Evolutionary conservation across 35 echinoderm and acorn worm species (phyloP).

Genomic region (Stichopus chloronotus): DNA sequence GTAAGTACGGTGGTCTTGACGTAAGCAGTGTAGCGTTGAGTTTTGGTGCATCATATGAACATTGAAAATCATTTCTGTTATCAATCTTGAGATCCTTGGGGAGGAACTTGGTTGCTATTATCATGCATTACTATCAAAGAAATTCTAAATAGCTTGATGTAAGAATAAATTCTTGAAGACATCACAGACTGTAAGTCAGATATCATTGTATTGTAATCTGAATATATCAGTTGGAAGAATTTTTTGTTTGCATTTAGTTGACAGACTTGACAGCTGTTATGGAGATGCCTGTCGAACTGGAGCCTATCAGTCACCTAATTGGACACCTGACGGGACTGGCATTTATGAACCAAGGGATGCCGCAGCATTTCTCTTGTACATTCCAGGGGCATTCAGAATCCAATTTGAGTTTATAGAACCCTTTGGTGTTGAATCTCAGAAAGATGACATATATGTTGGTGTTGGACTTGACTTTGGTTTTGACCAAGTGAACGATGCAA

Average conservation of each 20-base stretch:
- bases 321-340: slow-evolving; percentile 7
- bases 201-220: too few relatives aligned
- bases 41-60: too few relatives aligned
- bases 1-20: too few relatives aligned
- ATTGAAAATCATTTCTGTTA: too few relatives aligned
- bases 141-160: too few relatives aligned
- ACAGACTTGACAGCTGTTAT: slow-evolving; percentile 44
- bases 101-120: too few relatives aligned
- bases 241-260: slow-evolving; percentile 2
- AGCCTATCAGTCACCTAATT: slow-evolving; percentile 39
- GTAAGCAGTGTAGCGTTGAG: too few relatives aligned
- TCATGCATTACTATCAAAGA: too few relatives aligned
- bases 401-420: slow-evolving; percentile 23
- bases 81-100: too few relatives aligned
- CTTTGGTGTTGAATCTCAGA: slow-evolving; percentile 37
- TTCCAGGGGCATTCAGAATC: slow-evolving; percentile 48
- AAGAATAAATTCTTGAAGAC: too few relatives aligned
- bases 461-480: slow-evolving; percentile 15
- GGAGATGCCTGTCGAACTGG: slow-evolving; percentile 28
- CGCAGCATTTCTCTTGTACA: slow-evolving; percentile 43
- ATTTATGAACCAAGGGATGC: not conserved
- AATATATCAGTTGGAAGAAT: too few relatives aligned
- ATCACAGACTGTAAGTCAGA: too few relatives aligned
- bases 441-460: slow-evolving; percentile 57
- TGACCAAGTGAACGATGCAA: not conserved